Percentiles rank a stretch among this genome's conserved stretches.
Conservation (phyloP, 2,113 vertebrate species). For the Alligator sinensis region DNA sequence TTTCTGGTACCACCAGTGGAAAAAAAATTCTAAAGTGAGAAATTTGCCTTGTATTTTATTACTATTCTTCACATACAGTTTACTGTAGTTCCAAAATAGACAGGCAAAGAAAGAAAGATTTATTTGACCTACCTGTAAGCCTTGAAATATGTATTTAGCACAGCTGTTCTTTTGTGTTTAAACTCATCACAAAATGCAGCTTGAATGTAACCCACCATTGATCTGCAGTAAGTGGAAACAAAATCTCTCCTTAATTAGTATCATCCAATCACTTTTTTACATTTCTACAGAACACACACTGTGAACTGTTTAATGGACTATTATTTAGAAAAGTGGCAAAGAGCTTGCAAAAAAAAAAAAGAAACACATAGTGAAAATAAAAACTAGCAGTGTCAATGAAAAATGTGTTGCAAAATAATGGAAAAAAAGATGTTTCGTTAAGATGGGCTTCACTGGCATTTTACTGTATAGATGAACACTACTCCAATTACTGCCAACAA, state of each 20-base stretch:
- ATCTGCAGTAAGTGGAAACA: constrained; percentile 86
- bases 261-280: constrained; percentile 85
- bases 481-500: constrained; percentile 87
- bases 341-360: constrained; percentile 63
- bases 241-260: constrained; percentile 90
- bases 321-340: constrained; percentile 84
- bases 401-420: constrained; percentile 86
- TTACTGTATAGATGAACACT: constrained; percentile 83
- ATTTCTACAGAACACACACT: constrained; percentile 85
- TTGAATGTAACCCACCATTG: constrained; percentile 85
- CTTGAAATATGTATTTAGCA: constrained; percentile 85
- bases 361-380: constrained; percentile 74
- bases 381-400: constrained; percentile 82
- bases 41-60: constrained; percentile 68
- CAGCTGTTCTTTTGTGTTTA: constrained; percentile 84
- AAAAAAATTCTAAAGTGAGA: constrained; percentile 51
- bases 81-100: constrained; percentile 52
- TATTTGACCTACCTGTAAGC: constrained; percentile 82
- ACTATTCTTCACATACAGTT: constrained; percentile 60
- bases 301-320: constrained; percentile 86
- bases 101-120: constrained; percentile 62
- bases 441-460: constrained; percentile 82
- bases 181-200: constrained; percentile 79
- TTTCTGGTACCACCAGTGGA: constrained; percentile 39
- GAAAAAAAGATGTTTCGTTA: constrained; percentile 84